These are phyloP conservation scores for Diplolepis rosae DNA, from an alignment of 2,888 invertebrate species.

Conservation along the genomic window DNA sequence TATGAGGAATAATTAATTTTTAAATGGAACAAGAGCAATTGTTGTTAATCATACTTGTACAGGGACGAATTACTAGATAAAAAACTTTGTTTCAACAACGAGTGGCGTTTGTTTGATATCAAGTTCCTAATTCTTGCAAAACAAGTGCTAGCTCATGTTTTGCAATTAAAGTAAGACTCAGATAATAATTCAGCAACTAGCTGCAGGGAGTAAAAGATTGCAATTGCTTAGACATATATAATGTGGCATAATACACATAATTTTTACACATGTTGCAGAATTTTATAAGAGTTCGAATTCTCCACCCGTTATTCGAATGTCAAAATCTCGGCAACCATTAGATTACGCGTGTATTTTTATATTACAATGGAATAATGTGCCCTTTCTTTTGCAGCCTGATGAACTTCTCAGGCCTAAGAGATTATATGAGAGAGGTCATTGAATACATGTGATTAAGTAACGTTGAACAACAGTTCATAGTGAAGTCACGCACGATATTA, in stretches of 20 bases:
- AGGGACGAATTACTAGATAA: conserved; percentile 7
- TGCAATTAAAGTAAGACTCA: conserved; percentile 5
- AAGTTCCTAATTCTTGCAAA: conserved; percentile 23
- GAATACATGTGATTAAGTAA: conserved; percentile 4
- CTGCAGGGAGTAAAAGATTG: background rate
- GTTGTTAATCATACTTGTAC: background rate
- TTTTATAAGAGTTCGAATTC: too few relatives aligned
- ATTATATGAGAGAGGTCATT: conserved; percentile 12
- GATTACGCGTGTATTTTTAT: background rate
- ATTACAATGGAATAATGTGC: background rate
- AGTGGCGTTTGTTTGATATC: conserved; percentile 14
- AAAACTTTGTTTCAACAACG: background rate
- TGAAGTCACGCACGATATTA: conserved; percentile 29
- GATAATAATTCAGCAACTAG: background rate
- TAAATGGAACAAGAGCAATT: background rate
- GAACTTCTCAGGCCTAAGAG: background rate
- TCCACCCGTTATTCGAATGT: too few relatives aligned
- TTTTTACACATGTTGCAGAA: too few relatives aligned
- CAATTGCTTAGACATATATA: background rate
- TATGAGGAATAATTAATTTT: background rate
- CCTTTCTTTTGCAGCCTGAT: background rate
- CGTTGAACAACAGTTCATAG: background rate
- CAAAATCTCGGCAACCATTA: background rate
- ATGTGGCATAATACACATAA: too few relatives aligned
- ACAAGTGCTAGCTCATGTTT: conserved; percentile 9